Evolutionary conservation across 2,888 invertebrate genomes (phyloP).

Genomic region (Pediacus dermestoides): DNA sequence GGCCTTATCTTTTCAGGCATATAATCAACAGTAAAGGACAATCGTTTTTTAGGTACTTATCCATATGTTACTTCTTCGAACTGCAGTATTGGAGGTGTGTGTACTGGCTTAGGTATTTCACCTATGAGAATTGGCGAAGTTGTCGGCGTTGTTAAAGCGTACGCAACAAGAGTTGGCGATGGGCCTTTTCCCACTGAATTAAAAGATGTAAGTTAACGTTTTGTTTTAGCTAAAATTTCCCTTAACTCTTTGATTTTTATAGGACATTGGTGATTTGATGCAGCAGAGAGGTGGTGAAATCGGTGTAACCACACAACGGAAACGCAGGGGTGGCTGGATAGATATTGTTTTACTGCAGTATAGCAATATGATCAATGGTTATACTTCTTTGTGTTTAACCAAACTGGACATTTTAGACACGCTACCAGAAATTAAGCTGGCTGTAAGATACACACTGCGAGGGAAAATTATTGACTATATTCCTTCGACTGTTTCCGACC

Average conservation of each 20-base stretch:
- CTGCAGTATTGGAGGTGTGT: constrained; percentile 97
- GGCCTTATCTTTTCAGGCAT: too few species aligned
- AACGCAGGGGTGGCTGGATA: constrained; percentile 96
- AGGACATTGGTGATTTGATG: constrained; percentile 75
- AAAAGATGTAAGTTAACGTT: constrained; percentile 62
- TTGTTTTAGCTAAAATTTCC: too few species aligned
- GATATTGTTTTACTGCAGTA: constrained; percentile 88
- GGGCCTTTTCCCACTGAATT: constrained; percentile 98
- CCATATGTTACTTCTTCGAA: constrained; percentile 99
- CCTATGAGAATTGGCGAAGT: constrained; percentile 87
- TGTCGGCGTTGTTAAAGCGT: constrained; percentile 96
- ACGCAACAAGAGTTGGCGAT: constrained; percentile 96
- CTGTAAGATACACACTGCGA: constrained; percentile 70
- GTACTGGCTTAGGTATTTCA: constrained; percentile 92
- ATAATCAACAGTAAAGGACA: too few species aligned
- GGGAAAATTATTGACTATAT: constrained; percentile 78
- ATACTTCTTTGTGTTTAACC: constrained; percentile 87
- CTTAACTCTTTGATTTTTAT: constrained; percentile 30
- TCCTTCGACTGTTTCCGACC: constrained; percentile 77
- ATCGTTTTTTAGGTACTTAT: constrained; percentile 78
- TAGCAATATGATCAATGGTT: constrained; percentile 94
- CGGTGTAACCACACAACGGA: constrained; percentile 93
- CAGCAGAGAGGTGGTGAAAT: constrained; percentile 79
- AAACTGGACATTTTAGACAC: constrained; percentile 95
- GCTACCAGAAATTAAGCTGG: constrained; percentile 63